Base-by-base conservation (phyloP, 2,797 vertebrate genomes). In the Nyctibius grandis region DNA sequence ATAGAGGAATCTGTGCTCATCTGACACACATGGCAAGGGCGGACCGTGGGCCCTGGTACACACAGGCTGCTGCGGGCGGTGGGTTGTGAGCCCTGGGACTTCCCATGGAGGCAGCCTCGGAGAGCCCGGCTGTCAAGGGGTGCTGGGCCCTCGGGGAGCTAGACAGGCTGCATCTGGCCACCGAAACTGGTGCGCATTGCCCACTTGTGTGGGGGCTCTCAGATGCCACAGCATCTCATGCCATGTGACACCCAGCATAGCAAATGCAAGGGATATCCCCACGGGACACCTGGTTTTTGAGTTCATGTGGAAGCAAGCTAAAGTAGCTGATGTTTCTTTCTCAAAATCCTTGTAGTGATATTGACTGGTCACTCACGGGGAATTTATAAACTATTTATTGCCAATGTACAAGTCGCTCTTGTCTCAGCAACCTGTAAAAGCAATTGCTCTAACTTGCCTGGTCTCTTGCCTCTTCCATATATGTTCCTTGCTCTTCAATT, bases 1-100 rank as follows among this genome's bases (percentile, higher is more conserved):
- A 34, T 13, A 33, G 79, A 74, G 48, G 48, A 68, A 40, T 21
- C 54, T 21, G 29, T 54, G 42, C 38, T 59, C 23, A 29, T 36
- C 25, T 23, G 44, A 57, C 44, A 23, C 0, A 1, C 3, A 28
- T 0, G 1, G 25, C 25, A 23, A 16, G 12, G 54, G 17, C 0
- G 1, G 17, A 50, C 44, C 20, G 11, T 3, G 54, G 44, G 48
- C 31, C 34, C 33, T 1, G 1, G 28, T 20, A 44, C 18, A 2
- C 7, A 5, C 13, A 9, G 26, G 45, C 56, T 64, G 56, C 38
- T 53, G 44, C 3, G 2, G 26, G 63, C 3, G 3, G 44, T 21
- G 65, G 23, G 38, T 33, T 15, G 59, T 15, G 23, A 76, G 56
- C 64, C 19, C 36, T 15, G 59, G 65, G 44, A 18, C 51, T 53